Conservation (phyloP, 1,140 invertebrate genomes). For the Drosophila ercepeae region DNA sequence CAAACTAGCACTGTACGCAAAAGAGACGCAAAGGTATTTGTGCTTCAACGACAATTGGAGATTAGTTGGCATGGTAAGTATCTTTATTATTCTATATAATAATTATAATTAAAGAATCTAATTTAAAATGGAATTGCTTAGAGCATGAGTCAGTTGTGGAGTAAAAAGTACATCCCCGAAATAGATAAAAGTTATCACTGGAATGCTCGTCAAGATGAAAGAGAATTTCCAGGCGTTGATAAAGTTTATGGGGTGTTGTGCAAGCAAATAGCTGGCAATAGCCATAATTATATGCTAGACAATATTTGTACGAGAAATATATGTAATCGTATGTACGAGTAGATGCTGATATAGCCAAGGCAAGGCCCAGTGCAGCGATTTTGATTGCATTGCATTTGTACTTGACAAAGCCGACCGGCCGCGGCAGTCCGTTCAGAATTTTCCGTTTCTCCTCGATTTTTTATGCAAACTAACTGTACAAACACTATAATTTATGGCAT, state of each 20-base stretch:
- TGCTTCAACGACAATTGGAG: constrained; percentile 84
- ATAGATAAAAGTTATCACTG: neutral
- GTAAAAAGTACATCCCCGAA: constrained; percentile 8
- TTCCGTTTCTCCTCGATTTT: constrained; percentile 6
- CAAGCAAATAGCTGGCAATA: constrained; percentile 38
- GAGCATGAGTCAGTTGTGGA: neutral
- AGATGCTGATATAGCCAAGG: constrained; percentile 36
- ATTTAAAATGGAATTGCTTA: neutral
- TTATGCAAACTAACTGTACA: constrained; percentile 80
- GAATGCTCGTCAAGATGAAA: constrained; percentile 36
- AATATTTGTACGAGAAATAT: constrained; percentile 29
- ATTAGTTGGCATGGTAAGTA: constrained; percentile 83
- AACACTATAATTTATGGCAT: constrained; percentile 80
- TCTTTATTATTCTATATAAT: neutral
- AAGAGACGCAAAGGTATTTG: constrained; percentile 83
- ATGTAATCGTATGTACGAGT: neutral
- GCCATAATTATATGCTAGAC: constrained; percentile 52
- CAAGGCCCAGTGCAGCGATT: constrained; percentile 42
- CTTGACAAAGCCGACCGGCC: constrained; percentile 51
- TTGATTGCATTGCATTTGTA: constrained; percentile 71
- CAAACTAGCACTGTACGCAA: constrained; percentile 83
- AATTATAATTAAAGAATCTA: neutral
- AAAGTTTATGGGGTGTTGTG: constrained; percentile 48
- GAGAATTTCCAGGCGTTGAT: constrained; percentile 26
- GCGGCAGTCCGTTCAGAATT: neutral